Evolutionary conservation across 2,888 invertebrate genomes (phyloP), one percentile per base, ranked within the genome.

Genomic region (Platypus cylindrus): DNA sequence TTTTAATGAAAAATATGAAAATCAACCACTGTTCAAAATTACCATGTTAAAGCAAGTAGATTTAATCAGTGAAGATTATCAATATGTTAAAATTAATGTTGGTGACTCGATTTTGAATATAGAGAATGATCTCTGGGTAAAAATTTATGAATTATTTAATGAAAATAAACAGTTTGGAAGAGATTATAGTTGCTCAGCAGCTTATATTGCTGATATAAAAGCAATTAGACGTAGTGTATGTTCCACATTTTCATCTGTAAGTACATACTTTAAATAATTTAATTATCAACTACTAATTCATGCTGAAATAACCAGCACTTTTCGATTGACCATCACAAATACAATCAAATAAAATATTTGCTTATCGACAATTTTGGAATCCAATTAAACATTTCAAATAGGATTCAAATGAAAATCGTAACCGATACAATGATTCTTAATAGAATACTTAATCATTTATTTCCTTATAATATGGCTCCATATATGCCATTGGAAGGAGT

Each of bases 41-140:
- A 63, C 68, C 1, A 52, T 67, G 15, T 56, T 73, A 7, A 75
- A 73, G 48, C 68, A 66, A 40, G 63, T 65, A 0, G 55, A 58
- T 2, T 53, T 68, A 27, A 67, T 69, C 47, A 40, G 38, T 14
- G 68, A 71, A 42, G 63, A 73, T 22, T 74, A 73, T 47, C 73
- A 74, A 59, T 68, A 68, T 49, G 55, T 79, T 13, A 76, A 76
- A 50, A 51, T 81, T 2, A 53, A 74, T 27, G 54, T 80, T 1
- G 74, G 75, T 47, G 78, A 81, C 53, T 74, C 78, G 50, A 71
- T 70, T 44, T 58, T 82, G 14, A 75, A 76, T 49, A 58, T 82
- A 23, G 82, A 82, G 55, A 70, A 75, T 47, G 78, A 78, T 27
- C 75, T 82, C 47, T 66, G 70, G 44, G 60, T 67, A 41, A 71